Evolutionary conservation across 1,140 invertebrate species (phyloP).

Genomic region (Drosophila pandora): DNA sequence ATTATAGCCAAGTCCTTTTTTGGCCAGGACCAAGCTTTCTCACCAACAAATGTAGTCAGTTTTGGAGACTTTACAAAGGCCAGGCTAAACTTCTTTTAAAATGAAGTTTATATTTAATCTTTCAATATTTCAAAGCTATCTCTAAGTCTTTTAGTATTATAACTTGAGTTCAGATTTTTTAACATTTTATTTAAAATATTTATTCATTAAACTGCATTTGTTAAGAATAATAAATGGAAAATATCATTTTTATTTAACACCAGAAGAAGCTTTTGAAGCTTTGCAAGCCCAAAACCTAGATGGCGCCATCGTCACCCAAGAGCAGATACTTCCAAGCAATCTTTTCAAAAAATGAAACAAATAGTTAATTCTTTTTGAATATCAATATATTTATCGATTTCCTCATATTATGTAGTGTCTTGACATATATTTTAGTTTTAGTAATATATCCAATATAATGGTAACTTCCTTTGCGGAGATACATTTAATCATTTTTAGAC

Average conservation of each 20-base stretch:
- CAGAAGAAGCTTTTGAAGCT: background rate
- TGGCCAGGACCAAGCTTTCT: background rate
- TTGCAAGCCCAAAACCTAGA: background rate
- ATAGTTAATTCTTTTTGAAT: slow-evolving; percentile 52
- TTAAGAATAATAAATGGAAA: background rate
- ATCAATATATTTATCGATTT: slow-evolving; percentile 77
- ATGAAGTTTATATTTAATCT: no score
- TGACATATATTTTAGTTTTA: slow-evolving; percentile 44
- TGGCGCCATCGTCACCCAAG: background rate
- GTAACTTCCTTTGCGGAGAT: slow-evolving; percentile 32
- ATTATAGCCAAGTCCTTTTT: background rate
- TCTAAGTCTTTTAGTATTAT: background rate
- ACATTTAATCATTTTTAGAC: slow-evolving; percentile 59
- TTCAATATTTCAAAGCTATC: no score
- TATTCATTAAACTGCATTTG: slow-evolving; percentile 1
- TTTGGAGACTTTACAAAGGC: background rate
- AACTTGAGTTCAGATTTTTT: background rate
- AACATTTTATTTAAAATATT: background rate
- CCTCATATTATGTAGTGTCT: slow-evolving; percentile 62
- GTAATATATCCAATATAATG: slow-evolving; percentile 63
- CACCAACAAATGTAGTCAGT: background rate
- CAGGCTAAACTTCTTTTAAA: background rate
- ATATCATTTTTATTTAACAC: no score
- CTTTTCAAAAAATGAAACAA: slow-evolving; percentile 24
- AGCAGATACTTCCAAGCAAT: no score